Evolutionary conservation across 1,140 invertebrate genomes (phyloP).

Genomic region (Temnothorax curvispinosus): DNA sequence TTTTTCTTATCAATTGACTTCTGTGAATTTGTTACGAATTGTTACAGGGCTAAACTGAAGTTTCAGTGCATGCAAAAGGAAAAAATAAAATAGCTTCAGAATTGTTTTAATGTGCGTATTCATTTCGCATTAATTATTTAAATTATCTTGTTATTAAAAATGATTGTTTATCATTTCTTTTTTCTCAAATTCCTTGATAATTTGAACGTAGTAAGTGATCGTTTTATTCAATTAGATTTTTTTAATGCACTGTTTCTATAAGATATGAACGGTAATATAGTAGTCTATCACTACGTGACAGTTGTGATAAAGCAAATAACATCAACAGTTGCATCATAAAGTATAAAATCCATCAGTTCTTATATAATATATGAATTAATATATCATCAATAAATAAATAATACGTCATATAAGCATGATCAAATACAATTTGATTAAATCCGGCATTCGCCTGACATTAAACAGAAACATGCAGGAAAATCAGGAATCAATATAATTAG

Average conservation of each 20-base stretch:
- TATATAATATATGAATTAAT: neutral
- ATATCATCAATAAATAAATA: neutral
- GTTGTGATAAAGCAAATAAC: neutral
- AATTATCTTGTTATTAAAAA: constrained; percentile 1
- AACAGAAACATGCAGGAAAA: neutral
- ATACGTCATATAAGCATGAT: neutral
- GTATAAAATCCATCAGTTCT: neutral
- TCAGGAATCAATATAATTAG: constrained; percentile 28
- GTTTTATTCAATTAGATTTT: neutral
- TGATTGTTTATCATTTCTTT: neutral
- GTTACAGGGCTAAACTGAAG: neutral
- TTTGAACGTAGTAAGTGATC: neutral
- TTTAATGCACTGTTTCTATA: neutral
- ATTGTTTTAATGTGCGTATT: neutral
- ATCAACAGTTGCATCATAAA: neutral
- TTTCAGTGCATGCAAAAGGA: neutral
- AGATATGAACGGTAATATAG: neutral
- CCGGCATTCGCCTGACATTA: neutral
- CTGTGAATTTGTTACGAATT: neutral
- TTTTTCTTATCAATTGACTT: neutral
- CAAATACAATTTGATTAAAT: neutral
- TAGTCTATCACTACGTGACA: neutral
- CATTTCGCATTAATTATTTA: neutral
- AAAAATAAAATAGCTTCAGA: neutral
- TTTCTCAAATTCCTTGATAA: neutral